A percentile compares a stretch with the other conserved stretches of the same genome.
phyloP scores from a whole-genome alignment of 2,113 vertebrate genomes.

The Pachypanchax playfairii region DNA sequence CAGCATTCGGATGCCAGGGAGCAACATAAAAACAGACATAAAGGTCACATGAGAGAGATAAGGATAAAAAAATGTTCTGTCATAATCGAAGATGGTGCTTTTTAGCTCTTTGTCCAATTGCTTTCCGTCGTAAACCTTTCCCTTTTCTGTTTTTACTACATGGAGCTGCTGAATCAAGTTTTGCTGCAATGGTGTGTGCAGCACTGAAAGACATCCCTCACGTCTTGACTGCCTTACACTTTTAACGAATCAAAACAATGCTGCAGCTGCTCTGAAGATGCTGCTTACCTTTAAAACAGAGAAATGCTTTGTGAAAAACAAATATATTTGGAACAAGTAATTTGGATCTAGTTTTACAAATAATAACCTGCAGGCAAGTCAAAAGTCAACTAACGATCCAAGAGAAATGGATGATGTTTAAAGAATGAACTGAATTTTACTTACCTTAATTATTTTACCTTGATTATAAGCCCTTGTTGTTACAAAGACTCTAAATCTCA shows the following conservation, averaged over 20 bases:
- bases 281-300: background rate
- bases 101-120: slow-evolving; percentile 39
- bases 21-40: slow-evolving; percentile 25
- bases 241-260: slow-evolving; percentile 23
- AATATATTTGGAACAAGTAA: background rate
- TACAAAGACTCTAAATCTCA: background rate
- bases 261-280: background rate
- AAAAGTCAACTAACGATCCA: background rate
- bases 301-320: background rate
- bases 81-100: slow-evolving; percentile 55
- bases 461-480: background rate
- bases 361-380: background rate
- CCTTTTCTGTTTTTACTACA: slow-evolving; percentile 9
- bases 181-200: slow-evolving; percentile 39
- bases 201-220: slow-evolving; percentile 16
- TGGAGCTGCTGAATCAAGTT: slow-evolving; percentile 17
- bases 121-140: slow-evolving; percentile 25
- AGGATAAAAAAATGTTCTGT: slow-evolving; percentile 42
- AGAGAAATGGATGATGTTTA: background rate
- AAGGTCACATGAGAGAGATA: slow-evolving; percentile 20
- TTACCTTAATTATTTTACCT: background rate
- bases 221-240: background rate
- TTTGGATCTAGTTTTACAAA: slow-evolving; percentile 1
- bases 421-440: background rate
- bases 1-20: slow-evolving; percentile 41